These are phyloP conservation scores for Lutra lutra DNA, from an alignment of 2,797 vertebrate genomes.

Conservation along the genomic window DNA sequence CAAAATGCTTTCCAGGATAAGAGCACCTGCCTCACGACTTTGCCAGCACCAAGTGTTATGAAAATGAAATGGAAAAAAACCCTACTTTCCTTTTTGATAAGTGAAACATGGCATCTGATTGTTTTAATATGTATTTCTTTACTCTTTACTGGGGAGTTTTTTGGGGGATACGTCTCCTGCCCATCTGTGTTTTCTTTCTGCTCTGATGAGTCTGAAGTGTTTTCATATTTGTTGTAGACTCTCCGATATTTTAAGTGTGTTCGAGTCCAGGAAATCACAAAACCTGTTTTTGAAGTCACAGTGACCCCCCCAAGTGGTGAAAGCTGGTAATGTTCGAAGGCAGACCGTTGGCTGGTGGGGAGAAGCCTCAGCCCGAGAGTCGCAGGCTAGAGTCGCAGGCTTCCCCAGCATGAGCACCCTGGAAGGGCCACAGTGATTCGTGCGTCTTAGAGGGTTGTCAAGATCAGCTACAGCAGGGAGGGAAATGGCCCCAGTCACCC, in stretches of 20 bases:
- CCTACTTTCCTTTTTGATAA: neutral
- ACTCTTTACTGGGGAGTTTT: neutral
- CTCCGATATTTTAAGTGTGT: neutral
- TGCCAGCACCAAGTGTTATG: neutral
- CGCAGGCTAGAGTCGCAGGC: neutral
- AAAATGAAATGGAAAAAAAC: neutral
- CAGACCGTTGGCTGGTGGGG: rapidly evolving
- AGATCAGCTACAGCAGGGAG: neutral
- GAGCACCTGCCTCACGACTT: neutral
- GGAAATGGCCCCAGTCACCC: neutral
- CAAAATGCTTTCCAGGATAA: conserved; percentile 17
- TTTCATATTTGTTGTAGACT: neutral
- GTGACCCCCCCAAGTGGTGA: conserved; percentile 59
- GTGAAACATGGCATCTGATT: neutral
- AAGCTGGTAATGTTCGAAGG: neutral
- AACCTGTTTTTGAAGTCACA: conserved; percentile 41
- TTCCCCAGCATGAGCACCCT: neutral
- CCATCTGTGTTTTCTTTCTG: conserved; percentile 15
- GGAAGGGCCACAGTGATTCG: neutral
- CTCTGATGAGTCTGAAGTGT: neutral
- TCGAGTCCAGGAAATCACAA: neutral
- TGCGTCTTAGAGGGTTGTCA: neutral
- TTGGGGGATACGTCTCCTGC: neutral
- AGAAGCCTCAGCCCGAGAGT: neutral
- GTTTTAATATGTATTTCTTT: conserved; percentile 32